Evolutionary conservation across 2,797 vertebrate species (phyloP).

Genomic region (Diplodus puntazzo): DNA sequence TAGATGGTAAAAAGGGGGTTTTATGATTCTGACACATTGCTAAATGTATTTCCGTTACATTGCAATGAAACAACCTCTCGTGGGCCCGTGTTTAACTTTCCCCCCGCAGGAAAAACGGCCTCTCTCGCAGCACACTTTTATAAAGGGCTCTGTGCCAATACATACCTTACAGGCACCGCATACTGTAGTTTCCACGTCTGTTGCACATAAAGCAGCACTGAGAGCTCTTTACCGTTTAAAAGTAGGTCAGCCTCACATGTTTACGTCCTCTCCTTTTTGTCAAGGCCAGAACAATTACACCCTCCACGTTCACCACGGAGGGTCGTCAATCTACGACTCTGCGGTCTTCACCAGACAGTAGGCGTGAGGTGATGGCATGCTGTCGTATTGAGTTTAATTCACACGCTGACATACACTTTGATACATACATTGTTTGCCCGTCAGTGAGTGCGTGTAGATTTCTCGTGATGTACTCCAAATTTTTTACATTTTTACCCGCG

Average conservation of each 20-base stretch:
- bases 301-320: not conserved
- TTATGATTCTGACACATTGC: not conserved
- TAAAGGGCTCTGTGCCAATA: not conserved
- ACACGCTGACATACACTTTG: slow-evolving; percentile 11
- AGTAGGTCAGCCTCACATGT: not conserved
- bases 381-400: slow-evolving; percentile 21
- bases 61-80: too few relatives aligned
- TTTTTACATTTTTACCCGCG: not conserved
- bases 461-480: not conserved
- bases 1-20: not conserved
- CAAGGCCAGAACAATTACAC: not conserved
- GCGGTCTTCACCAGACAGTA: slow-evolving; percentile 4
- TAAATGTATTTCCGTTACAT: not conserved
- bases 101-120: not conserved
- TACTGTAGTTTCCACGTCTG: not conserved
- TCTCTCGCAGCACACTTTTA: slow-evolving; percentile 8
- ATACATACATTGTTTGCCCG: not conserved
- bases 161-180: not conserved
- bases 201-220: not conserved
- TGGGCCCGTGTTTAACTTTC: too few relatives aligned
- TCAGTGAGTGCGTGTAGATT: slow-evolving; percentile 6
- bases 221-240: not conserved
- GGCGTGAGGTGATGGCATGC: not conserved
- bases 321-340: not conserved
- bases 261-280: not conserved